These are phyloP conservation scores for Charadrius vociferus DNA, from an alignment of 2,113 vertebrate species.

Conservation along the genomic window DNA sequence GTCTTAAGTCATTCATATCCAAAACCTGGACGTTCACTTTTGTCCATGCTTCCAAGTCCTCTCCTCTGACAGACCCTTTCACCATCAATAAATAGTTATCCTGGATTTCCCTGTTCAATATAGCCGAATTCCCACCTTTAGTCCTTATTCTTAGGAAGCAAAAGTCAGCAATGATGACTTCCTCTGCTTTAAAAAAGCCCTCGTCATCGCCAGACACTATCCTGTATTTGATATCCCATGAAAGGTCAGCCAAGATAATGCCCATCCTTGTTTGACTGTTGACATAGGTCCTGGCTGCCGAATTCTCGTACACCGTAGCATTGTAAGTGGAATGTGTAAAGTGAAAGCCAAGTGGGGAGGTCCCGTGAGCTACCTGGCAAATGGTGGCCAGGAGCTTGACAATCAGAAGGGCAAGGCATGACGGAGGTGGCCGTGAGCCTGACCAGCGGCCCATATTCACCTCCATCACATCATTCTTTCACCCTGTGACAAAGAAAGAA, in stretches of 20 bases:
- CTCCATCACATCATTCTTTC: conserved; percentile 89
- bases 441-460: conserved; percentile 89
- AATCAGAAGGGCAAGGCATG: conserved; percentile 81
- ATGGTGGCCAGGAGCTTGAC: conserved; percentile 75
- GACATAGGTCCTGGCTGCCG: conserved; percentile 93
- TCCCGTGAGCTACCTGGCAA: conserved; percentile 77
- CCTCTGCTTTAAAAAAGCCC: conserved; percentile 97
- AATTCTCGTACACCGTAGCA: conserved; percentile 93
- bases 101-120: conserved; percentile 96
- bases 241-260: conserved; percentile 84
- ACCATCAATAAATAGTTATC: conserved; percentile 94
- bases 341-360: conserved; percentile 78
- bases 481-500: conserved; percentile 76
- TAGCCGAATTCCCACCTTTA: conserved; percentile 97
- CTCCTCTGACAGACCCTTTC: conserved; percentile 92
- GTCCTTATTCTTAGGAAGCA: conserved; percentile 97
- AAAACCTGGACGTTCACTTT: conserved; percentile 95
- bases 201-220: conserved; percentile 97
- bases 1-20: conserved; percentile 98
- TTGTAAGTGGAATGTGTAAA: conserved; percentile 93
- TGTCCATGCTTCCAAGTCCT: conserved; percentile 93
- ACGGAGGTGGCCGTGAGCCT: conserved; percentile 78
- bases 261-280: conserved; percentile 94
- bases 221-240: conserved; percentile 95
- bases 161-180: conserved; percentile 93